Conservation (phyloP, 2,888 invertebrate genomes). For the Pantelozetes paolii region DNA sequence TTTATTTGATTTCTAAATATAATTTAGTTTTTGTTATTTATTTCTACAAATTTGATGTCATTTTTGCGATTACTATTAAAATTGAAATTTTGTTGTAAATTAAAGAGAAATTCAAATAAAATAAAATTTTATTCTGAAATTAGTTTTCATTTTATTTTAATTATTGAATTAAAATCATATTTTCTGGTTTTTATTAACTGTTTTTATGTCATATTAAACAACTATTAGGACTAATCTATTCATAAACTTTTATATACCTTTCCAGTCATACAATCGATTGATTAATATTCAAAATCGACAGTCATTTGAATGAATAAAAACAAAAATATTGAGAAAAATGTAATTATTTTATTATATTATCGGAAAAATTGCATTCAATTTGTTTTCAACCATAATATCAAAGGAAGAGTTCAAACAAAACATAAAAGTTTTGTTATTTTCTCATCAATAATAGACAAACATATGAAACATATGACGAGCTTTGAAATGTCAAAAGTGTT, state of each 20-base stretch:
- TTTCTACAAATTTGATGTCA: conserved; percentile 24
- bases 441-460: conserved; percentile 12
- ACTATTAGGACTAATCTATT: too few relatives aligned
- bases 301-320: too few relatives aligned
- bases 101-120: conserved; percentile 6
- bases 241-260: too few relatives aligned
- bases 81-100: background rate
- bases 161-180: background rate
- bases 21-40: conserved; percentile 30
- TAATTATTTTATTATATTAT: too few relatives aligned
- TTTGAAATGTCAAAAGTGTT: conserved; percentile 25
- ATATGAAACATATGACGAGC: background rate
- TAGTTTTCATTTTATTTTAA: background rate
- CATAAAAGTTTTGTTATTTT: too few relatives aligned
- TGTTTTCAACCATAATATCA: too few relatives aligned
- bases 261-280: too few relatives aligned
- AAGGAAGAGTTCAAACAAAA: too few relatives aligned
- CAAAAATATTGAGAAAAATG: too few relatives aligned
- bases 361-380: too few relatives aligned
- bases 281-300: too few relatives aligned
- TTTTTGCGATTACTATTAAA: background rate
- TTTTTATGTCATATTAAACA: conserved; percentile 27
- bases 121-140: conserved; percentile 7
- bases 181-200: background rate
- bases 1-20: background rate